A percentile compares a stretch with the other conserved stretches of the same genome.
These are phyloP conservation scores for Erpetoichthys calabaricus DNA, from an alignment of 2,797 vertebrate species.

Conservation along the genomic window DNA sequence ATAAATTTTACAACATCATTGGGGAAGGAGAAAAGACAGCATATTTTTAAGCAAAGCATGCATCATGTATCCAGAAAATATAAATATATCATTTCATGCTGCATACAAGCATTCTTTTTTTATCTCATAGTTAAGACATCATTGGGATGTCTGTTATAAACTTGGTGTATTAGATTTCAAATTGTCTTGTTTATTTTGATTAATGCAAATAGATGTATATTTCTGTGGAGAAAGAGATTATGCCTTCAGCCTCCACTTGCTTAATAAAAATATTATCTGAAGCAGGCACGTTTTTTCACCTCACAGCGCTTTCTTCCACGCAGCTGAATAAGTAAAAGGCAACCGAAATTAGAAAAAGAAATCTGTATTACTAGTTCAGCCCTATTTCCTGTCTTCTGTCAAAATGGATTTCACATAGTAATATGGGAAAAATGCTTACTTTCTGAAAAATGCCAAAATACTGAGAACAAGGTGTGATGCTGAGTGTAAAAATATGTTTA, in stretches of 20 bases:
- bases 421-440: slow-evolving; percentile 79
- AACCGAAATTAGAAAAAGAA: slow-evolving; percentile 19
- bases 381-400: slow-evolving; percentile 54
- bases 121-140: neutral
- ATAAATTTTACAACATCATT: slow-evolving; percentile 7
- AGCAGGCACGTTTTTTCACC: slow-evolving; percentile 23
- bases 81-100: no score
- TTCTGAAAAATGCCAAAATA: slow-evolving; percentile 49
- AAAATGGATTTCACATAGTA: slow-evolving; percentile 69
- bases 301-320: slow-evolving; percentile 21
- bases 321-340: slow-evolving; percentile 23
- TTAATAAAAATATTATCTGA: slow-evolving; percentile 31
- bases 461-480: slow-evolving; percentile 48
- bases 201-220: slow-evolving; percentile 17
- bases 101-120: neutral
- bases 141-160: neutral
- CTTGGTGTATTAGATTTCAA: slow-evolving; percentile 6
- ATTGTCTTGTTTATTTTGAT: slow-evolving; percentile 10
- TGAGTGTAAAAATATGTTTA: slow-evolving; percentile 68
- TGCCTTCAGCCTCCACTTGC: slow-evolving; percentile 15
- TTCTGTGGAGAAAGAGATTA: slow-evolving; percentile 14
- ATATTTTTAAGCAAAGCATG: slow-evolving; percentile 24
- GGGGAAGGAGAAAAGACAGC: slow-evolving; percentile 19
- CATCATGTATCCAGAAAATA: neutral
- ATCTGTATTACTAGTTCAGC: slow-evolving; percentile 35